Conservation (phyloP, 2,113 vertebrate species). For the Megaceryle torquata region DNA sequence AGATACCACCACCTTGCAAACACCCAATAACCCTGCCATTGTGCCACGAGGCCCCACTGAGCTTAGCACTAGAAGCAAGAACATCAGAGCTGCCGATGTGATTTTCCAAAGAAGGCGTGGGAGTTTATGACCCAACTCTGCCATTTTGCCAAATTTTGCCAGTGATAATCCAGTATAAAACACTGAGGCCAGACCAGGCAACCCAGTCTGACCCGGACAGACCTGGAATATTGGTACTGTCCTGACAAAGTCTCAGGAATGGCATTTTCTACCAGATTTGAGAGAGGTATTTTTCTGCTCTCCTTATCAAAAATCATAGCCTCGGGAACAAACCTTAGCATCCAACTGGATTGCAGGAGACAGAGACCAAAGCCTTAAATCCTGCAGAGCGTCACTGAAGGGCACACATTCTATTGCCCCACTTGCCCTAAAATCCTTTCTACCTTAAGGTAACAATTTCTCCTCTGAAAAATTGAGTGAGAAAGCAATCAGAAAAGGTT, state of each 20-base stretch:
- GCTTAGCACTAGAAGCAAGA: neutral
- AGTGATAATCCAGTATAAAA: neutral
- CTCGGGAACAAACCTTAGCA: neutral
- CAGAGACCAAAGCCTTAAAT: neutral
- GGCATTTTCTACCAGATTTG: neutral
- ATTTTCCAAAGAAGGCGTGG: neutral
- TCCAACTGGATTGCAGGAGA: neutral
- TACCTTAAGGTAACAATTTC: neutral
- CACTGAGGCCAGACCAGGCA: neutral
- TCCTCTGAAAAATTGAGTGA: neutral
- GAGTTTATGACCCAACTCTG: neutral
- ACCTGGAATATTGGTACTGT: neutral
- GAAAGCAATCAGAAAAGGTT: neutral
- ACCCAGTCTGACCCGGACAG: neutral
- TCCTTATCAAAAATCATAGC: neutral
- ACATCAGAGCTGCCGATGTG: neutral
- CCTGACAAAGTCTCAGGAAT: neutral
- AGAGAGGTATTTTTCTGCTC: neutral
- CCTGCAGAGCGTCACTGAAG: neutral
- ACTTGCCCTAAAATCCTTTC: neutral
- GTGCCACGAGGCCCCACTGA: fast-evolving
- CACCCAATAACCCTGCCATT: neutral
- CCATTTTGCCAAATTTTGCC: neutral
- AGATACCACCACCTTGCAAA: neutral
- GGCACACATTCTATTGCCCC: neutral